phyloP scores from a whole-genome alignment of 2,797 vertebrate species.

The Cyprinodon diabolis region DNA sequence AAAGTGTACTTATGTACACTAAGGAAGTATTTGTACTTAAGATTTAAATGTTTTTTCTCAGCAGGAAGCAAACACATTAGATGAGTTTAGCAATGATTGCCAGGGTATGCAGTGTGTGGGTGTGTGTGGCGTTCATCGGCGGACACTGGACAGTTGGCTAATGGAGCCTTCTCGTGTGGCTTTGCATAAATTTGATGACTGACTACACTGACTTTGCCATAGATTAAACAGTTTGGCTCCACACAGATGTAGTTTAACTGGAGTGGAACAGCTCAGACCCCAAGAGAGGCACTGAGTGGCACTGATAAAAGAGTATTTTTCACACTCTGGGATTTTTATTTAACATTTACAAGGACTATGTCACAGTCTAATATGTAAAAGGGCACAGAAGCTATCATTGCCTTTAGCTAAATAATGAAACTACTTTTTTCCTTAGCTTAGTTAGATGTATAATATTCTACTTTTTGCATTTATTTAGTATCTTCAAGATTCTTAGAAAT shows the following conservation, averaged over 20 bases:
- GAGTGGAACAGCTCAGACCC: background rate
- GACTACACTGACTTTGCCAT: slow-evolving; percentile 6
- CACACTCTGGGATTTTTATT: background rate
- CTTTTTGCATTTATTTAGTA: background rate
- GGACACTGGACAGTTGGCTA: slow-evolving; percentile 3
- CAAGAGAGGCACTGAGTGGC: slow-evolving; percentile 1
- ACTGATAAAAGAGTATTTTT: background rate
- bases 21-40: background rate
- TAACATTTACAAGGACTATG: slow-evolving; percentile 1
- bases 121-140: background rate
- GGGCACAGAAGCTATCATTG: background rate
- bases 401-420: background rate
- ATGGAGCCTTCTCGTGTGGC: background rate
- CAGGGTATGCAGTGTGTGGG: background rate
- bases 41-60: background rate
- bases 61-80: background rate
- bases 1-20: background rate
- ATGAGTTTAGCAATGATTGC: background rate
- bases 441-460: background rate
- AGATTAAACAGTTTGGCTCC: background rate
- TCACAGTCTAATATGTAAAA: background rate
- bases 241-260: background rate
- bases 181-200: slow-evolving; percentile 3
- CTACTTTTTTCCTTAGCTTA: background rate
- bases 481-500: background rate